Base-by-base conservation (phyloP, 2,888 invertebrate species). In the Drosophila greeni region DNA sequence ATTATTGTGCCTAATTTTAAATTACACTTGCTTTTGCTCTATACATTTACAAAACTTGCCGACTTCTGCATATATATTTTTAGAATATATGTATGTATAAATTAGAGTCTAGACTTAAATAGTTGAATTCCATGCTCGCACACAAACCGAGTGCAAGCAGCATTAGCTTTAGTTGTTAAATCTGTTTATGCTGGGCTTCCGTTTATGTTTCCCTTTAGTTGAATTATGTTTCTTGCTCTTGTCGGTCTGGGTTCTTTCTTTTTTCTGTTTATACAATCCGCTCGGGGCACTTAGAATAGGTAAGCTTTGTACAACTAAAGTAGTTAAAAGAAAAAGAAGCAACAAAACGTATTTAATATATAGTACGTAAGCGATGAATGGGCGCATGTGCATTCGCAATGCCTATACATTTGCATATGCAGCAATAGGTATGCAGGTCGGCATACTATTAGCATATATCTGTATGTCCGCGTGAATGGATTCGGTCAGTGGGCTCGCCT, bases 221-320 rank as follows among this genome's bases (percentile, higher is more conserved):
- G 60, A 70, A 61, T 54, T 66, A 67, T 47, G 29, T 49, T 14
- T 18, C 58, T 64, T 51, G 33, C 16, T 29, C 18, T 12, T 37
- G 16, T 33, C 39, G 39, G 20, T 20, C 29, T 34, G 59, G 29
- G 31, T 48, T 69, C 45, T 31, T 31, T 52, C 20, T 23, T 60
- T 72, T 68, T 40, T 40, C 40, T 40, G 40, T 68, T 47, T 72
- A 39, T 76, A 72, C 72, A 72, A 64, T 60, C 66, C 65, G 66
- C 66, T 29, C 62, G 43, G 68, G 43, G 65, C 54, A 62, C 68
- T 75, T 73, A 70, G 58, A 70, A 48, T 70, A 67, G 71, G 65
- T 76, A 82, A 74, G 84, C 71, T 86, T 85, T 85, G 82, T 85
- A 85, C 85, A 85, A 86, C 85, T 86, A 85, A 85, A 85, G 64